Conservation (phyloP, 1,140 invertebrate species). For the Idris sp. region DNA sequence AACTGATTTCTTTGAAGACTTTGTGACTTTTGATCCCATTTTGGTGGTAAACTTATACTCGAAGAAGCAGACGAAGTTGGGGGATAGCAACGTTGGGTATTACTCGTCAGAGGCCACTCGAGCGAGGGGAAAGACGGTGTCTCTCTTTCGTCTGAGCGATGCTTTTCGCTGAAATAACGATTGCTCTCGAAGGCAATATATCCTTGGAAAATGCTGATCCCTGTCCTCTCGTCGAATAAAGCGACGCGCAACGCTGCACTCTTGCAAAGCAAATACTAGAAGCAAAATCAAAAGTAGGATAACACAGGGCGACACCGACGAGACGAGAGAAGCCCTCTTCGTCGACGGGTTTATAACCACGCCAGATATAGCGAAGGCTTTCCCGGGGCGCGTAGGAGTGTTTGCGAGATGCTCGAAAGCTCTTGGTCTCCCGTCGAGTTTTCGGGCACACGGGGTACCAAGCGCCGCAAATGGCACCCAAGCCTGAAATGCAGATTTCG, state of each 20-base stretch:
- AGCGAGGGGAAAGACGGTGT: slow-evolving; percentile 4
- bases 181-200: slow-evolving; percentile 66
- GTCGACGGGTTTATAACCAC: slow-evolving; percentile 42
- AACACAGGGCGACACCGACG: slow-evolving; percentile 60
- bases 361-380: slow-evolving; percentile 56
- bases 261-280: slow-evolving; percentile 73
- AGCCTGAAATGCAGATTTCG: slow-evolving; percentile 78
- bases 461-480: slow-evolving; percentile 67
- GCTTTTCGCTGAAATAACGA: slow-evolving; percentile 66
- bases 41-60: slow-evolving; percentile 9
- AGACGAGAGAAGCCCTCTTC: slow-evolving; percentile 54
- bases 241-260: slow-evolving; percentile 66
- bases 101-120: slow-evolving; percentile 24
- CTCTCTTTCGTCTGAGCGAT: slow-evolving; percentile 16
- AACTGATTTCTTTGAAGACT: too few species aligned
- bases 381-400: slow-evolving; percentile 64
- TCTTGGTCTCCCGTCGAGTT: slow-evolving; percentile 67
- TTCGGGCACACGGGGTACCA: slow-evolving; percentile 52
- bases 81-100: slow-evolving; percentile 13
- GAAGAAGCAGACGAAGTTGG: slow-evolving; percentile 12
- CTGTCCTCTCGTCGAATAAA: slow-evolving; percentile 67
- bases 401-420: slow-evolving; percentile 77
- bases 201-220: slow-evolving; percentile 72
- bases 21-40: slow-evolving; percentile 22
- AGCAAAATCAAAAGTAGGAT: slow-evolving; percentile 72